Base-by-base conservation (phyloP, 2,797 vertebrate genomes). In the Picus viridis region DNA sequence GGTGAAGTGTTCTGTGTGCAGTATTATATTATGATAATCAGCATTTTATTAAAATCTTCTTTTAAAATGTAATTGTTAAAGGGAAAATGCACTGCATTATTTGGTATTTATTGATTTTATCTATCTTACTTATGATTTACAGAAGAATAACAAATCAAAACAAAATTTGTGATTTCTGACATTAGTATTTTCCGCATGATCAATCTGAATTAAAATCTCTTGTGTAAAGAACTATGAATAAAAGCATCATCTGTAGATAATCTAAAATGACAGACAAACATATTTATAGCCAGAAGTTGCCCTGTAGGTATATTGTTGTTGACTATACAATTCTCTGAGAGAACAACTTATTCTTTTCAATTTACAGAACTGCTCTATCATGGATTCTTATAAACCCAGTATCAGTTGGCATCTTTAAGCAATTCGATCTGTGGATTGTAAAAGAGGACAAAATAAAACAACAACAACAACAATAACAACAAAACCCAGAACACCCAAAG, bases 211-310 rank as follows among this genome's bases (percentile, higher is more conserved):
- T 81, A 77, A 94, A 82, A 41, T 41, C 68, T 7, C 29, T 73
- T 78, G 2, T 4, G 9, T 57, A 75, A 80, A 92, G 68, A 80
- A 14, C 19, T 81, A 16, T 22, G 15, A 91, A 89, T 53, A 75
- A 65, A 73, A 83, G 4, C 47, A 61, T 87, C 17, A 68, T 41
- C 32, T 95, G 43, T 53, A 84, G 29, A 73, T 83, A 91, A 64
- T 59, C 7, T 85, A 62, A 95, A 92, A 53, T 91, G 56, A 74
- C 65, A 93, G 34, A 90, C 36, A 81, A 83, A 64, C 22, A 63
- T 78, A 78, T 93, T 95, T 86, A 23, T 54, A 89, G 39, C 17
- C 65, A 82, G 43, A 81, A 5, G 6, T 47, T 91, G 24, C 17
- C 22, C 59, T 90, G 63, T 68, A 83, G 57, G 22, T 36, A 56